Evolutionary conservation across 2,113 vertebrate species (phyloP).

Genomic region (Sander lucioperca): DNA sequence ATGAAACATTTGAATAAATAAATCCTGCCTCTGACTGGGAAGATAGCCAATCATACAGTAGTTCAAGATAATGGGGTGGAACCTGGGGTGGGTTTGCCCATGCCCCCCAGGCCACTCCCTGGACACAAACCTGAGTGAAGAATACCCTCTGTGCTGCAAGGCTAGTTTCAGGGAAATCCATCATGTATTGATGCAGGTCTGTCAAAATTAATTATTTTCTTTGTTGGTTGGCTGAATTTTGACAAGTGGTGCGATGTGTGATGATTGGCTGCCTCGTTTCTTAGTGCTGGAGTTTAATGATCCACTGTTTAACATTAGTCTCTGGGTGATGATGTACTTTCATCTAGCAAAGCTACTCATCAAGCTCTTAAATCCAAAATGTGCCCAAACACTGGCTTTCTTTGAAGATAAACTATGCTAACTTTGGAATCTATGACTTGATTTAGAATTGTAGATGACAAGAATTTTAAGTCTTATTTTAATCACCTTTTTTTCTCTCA

Average conservation of each 20-base stretch:
- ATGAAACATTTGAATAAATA: too few species aligned
- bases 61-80: too few species aligned
- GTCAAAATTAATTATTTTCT: not conserved
- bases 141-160: not conserved
- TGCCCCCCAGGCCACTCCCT: too few species aligned
- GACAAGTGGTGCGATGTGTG: not conserved
- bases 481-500: not conserved
- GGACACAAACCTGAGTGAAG: not conserved
- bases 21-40: too few species aligned
- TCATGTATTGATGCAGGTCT: not conserved
- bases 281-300: not conserved
- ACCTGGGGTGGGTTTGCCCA: too few species aligned
- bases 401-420: conserved; percentile 4
- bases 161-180: not conserved
- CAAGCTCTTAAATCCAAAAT: not conserved
- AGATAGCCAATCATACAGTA: too few species aligned
- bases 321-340: conserved; percentile 6
- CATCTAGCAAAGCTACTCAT: conserved; percentile 6
- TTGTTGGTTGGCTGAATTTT: not conserved
- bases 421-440: conserved; percentile 1
- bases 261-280: not conserved
- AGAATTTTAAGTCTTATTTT: not conserved
- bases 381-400: not conserved
- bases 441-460: not conserved
- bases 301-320: not conserved